Conservation (phyloP, 2,888 invertebrate species). For the Norana najaformis region DNA sequence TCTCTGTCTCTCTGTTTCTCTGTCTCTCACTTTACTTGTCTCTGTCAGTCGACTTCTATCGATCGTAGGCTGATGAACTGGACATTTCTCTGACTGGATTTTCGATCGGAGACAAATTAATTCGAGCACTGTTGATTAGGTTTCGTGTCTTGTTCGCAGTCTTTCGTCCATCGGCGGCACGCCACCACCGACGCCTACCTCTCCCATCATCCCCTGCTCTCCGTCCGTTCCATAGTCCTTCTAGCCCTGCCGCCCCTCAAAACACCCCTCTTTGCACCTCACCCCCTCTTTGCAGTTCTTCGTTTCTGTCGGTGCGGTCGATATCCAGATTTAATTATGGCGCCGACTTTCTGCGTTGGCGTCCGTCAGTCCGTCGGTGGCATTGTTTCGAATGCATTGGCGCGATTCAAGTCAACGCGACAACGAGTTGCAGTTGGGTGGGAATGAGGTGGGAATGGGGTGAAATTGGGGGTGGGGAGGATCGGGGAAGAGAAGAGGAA, state of each 20-base stretch:
- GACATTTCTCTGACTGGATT: not conserved
- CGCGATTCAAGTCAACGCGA: not conserved
- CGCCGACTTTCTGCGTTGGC: not conserved
- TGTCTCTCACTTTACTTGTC: not conserved
- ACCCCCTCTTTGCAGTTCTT: not conserved
- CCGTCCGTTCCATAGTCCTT: not conserved
- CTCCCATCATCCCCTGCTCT: not conserved
- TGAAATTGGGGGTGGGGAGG: not conserved
- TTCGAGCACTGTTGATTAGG: not conserved
- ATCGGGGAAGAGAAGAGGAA: not conserved
- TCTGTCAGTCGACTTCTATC: not conserved
- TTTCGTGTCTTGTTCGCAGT: not conserved
- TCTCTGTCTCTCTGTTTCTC: not conserved
- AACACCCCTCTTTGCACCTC: not conserved
- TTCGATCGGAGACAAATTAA: not conserved
- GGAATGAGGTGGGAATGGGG: not conserved
- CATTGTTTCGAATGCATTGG: not conserved
- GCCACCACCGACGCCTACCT: not conserved
- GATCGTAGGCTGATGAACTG: not conserved
- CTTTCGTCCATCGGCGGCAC: not conserved
- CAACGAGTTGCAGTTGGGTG: not conserved
- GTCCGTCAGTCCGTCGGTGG: too few relatives aligned
- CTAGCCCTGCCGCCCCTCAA: not conserved
- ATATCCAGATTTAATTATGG: not conserved
- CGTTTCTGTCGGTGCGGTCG: not conserved